Evolutionary conservation across 2,113 vertebrate genomes (phyloP).

Genomic region (Mobula birostris): DNA sequence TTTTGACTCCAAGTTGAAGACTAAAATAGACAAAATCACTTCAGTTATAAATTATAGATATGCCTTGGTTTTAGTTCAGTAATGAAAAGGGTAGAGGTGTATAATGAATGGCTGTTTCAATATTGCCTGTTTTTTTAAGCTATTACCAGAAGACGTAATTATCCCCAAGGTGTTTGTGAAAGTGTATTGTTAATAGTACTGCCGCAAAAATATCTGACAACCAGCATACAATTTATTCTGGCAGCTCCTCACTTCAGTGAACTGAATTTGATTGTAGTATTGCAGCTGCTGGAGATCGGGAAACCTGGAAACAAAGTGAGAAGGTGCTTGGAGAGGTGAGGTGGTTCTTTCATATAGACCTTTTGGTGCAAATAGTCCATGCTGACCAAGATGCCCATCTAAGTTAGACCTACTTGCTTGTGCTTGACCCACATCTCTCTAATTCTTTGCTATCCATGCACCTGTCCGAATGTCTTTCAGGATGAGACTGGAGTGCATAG

Average conservation of each 20-base stretch:
- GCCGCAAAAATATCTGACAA: not conserved
- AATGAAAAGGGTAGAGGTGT: not conserved
- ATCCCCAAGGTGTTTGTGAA: conserved; percentile 5
- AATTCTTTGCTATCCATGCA: too few species aligned
- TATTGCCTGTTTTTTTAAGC: not conserved
- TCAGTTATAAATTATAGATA: not conserved
- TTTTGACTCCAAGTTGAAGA: not conserved
- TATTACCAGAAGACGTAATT: not conserved
- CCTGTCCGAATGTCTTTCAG: too few species aligned
- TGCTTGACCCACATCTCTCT: too few species aligned
- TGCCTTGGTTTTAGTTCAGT: not conserved
- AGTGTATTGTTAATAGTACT: not conserved
- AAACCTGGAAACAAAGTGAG: not conserved
- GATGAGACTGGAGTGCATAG: not conserved
- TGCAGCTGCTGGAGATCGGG: not conserved
- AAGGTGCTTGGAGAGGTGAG: not conserved
- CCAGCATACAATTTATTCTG: not conserved
- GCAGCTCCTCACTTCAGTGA: not conserved
- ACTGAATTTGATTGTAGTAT: not conserved
- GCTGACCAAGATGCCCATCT: too few species aligned
- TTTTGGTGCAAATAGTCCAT: not conserved
- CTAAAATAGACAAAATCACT: not conserved
- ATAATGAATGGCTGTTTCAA: not conserved
- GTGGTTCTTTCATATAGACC: not conserved
- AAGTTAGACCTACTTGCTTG: too few species aligned